phyloP scores from a whole-genome alignment of 2,888 invertebrate species.

The Stictocephala bisonia region DNA sequence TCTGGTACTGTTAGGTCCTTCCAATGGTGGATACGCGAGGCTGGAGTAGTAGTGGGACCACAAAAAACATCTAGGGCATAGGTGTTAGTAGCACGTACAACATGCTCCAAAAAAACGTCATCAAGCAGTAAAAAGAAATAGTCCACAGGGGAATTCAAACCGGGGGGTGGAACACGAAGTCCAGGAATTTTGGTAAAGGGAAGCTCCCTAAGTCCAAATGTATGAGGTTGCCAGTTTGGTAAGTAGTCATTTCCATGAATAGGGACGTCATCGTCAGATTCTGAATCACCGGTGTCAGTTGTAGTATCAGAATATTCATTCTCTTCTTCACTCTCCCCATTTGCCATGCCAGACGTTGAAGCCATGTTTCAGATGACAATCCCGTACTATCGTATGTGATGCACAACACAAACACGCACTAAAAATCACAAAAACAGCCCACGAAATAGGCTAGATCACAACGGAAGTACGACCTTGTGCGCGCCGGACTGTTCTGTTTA shows the following conservation, averaged over 20 bases:
- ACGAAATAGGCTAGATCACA: no score
- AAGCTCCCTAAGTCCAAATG: conserved; percentile 14
- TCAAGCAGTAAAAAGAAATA: conserved; percentile 19
- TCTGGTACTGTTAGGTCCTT: conserved; percentile 15
- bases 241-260: conserved; percentile 22
- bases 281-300: conserved; percentile 30
- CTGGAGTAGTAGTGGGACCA: neutral
- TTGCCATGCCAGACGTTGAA: no score
- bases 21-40: neutral
- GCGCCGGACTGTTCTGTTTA: no score
- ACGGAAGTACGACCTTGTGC: no score
- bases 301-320: no score
- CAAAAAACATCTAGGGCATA: conserved; percentile 6
- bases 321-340: no score
- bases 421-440: no score
- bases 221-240: conserved; percentile 17
- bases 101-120: conserved; percentile 19
- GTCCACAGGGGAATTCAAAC: conserved; percentile 10
- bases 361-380: no score
- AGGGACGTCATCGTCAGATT: conserved; percentile 30
- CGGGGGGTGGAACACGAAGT: conserved; percentile 5
- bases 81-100: conserved; percentile 8
- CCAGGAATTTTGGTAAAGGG: conserved; percentile 20
- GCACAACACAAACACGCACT: no score
- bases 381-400: no score